Percentiles rank a stretch among this genome's conserved stretches.
phyloP scores from a whole-genome alignment of 2,888 invertebrate species.

The Acanthosepion pharaonis region DNA sequence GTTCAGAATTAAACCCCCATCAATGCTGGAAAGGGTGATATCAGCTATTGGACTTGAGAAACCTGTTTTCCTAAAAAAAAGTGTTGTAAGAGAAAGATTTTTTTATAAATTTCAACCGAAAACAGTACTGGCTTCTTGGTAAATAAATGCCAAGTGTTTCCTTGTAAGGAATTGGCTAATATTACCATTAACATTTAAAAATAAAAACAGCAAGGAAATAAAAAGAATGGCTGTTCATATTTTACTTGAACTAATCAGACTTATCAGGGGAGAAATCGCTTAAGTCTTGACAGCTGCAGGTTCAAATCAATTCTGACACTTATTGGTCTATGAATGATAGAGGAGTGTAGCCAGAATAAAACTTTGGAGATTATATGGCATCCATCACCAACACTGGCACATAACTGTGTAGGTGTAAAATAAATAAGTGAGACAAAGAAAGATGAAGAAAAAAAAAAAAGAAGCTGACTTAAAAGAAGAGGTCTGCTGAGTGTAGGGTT shows the following conservation, averaged over 20 bases:
- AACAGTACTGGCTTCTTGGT: too few relatives aligned
- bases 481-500: too few relatives aligned
- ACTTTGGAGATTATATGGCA: not conserved
- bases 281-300: not conserved
- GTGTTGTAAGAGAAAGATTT: too few relatives aligned
- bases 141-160: too few relatives aligned
- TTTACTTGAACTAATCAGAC: not conserved
- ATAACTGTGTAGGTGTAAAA: not conserved
- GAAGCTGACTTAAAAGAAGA: too few relatives aligned
- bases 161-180: too few relatives aligned
- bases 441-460: not conserved
- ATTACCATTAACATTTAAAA: not conserved
- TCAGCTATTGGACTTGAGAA: too few relatives aligned
- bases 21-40: too few relatives aligned
- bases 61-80: too few relatives aligned
- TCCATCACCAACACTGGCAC: not conserved
- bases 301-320: not conserved
- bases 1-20: too few relatives aligned
- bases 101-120: too few relatives aligned
- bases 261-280: not conserved
- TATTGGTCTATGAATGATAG: slow-evolving; percentile 11
- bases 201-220: not conserved
- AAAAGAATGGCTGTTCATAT: not conserved
- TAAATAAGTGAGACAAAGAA: not conserved
- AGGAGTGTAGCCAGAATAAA: not conserved